Evolutionary conservation across 2,888 invertebrate genomes (phyloP).

Genomic region (Teleogryllus oceanicus): DNA sequence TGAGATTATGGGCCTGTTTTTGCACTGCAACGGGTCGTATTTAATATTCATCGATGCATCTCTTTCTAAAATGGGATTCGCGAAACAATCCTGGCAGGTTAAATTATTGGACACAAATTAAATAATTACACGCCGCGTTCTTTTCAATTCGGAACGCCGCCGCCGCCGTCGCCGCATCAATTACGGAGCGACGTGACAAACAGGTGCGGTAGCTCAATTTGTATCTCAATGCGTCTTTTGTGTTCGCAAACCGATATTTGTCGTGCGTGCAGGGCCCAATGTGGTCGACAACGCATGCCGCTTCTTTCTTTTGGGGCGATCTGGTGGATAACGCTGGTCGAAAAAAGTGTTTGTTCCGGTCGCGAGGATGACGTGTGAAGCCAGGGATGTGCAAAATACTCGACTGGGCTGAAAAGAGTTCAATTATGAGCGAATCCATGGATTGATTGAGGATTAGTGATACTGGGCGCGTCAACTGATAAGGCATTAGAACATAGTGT

Average conservation of each 20-base stretch:
- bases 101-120: background rate
- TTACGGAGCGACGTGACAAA: background rate
- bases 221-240: conserved; percentile 1
- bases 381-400: background rate
- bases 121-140: background rate
- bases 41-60: background rate
- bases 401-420: background rate
- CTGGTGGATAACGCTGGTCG: background rate
- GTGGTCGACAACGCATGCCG: background rate
- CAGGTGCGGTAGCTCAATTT: background rate
- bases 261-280: background rate
- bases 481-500: too few species aligned
- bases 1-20: too few species aligned
- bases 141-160: background rate
- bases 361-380: background rate
- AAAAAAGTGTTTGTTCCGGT: background rate
- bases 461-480: too few species aligned
- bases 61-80: background rate
- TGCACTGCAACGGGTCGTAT: background rate
- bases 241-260: background rate
- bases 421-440: too few species aligned
- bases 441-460: too few species aligned
- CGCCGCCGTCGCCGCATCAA: background rate
- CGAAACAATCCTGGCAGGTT: background rate
- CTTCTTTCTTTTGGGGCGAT: conserved; percentile 7